phyloP scores from a whole-genome alignment of 2,888 invertebrate species.

The Sicus ferrugineus region DNA sequence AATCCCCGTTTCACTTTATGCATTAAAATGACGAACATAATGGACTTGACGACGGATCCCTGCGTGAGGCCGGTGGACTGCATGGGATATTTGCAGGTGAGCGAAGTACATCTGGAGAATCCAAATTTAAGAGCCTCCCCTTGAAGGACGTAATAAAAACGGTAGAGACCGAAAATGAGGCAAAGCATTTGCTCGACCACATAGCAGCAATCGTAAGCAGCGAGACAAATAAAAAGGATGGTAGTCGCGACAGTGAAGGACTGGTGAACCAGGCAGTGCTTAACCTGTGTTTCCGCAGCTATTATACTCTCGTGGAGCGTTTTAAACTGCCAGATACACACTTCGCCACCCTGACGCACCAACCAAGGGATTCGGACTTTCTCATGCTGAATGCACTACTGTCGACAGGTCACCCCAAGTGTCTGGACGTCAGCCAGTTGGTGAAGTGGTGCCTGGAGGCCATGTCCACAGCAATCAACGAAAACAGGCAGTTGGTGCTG shows the following conservation, averaged over 20 bases:
- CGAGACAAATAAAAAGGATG: conserved; percentile 20
- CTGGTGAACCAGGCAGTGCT: conserved; percentile 50
- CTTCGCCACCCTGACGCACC: conserved; percentile 40
- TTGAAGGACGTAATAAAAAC: neutral
- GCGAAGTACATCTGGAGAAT: conserved; percentile 19
- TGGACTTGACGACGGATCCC: neutral
- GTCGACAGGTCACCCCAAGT: conserved; percentile 51
- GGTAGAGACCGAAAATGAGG: conserved; percentile 21
- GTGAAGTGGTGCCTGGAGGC: conserved; percentile 48
- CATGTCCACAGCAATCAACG: conserved; percentile 46
- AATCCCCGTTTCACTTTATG: neutral
- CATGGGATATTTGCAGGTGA: conserved; percentile 30
- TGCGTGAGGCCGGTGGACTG: neutral
- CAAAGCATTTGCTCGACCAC: conserved; percentile 39
- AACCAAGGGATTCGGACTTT: conserved; percentile 41
- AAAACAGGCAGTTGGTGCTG: conserved; percentile 47
- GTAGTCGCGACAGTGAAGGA: neutral
- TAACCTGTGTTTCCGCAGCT: conserved; percentile 55
- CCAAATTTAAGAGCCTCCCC: neutral
- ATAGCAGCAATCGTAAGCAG: conserved; percentile 41
- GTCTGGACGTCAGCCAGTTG: conserved; percentile 44
- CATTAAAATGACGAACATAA: conserved; percentile 1
- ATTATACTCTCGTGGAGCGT: conserved; percentile 52
- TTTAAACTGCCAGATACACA: conserved; percentile 46
- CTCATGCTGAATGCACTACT: conserved; percentile 54